Evolutionary conservation across 1,140 invertebrate genomes (phyloP).

Genomic region (Neocloeon triangulifer): DNA sequence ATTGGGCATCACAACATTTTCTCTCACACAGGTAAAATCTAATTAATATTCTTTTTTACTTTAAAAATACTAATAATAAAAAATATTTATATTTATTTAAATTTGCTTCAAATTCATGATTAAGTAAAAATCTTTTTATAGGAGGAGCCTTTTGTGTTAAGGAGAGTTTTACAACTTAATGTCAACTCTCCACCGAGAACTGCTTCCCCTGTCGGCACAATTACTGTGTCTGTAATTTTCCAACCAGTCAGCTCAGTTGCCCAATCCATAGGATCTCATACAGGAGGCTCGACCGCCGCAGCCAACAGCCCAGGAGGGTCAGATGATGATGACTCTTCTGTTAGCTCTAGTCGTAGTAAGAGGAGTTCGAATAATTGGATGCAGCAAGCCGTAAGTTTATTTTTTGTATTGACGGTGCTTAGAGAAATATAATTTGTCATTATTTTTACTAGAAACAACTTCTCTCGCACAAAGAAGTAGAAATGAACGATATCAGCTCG

Average conservation of each 20-base stretch:
- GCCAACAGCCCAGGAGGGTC: too few relatives aligned
- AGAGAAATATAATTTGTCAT: too few relatives aligned
- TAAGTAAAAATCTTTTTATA: too few relatives aligned
- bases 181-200: neutral
- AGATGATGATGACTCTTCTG: too few relatives aligned
- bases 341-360: too few relatives aligned
- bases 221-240: constrained; percentile 26
- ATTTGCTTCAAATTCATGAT: too few relatives aligned
- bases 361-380: constrained; percentile 20
- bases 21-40: constrained; percentile 17
- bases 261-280: constrained; percentile 14
- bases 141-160: too few relatives aligned
- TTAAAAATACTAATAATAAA: too few relatives aligned
- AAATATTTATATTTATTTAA: too few relatives aligned
- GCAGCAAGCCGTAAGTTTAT: constrained; percentile 18
- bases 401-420: constrained; percentile 2
- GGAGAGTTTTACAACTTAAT: neutral
- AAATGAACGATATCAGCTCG: constrained; percentile 17
- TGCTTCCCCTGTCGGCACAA: constrained; percentile 13
- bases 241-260: constrained; percentile 22
- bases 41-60: too few relatives aligned
- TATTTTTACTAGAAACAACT: constrained; percentile 16
- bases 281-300: constrained; percentile 10
- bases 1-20: constrained; percentile 18
- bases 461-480: constrained; percentile 16